A percentile compares a stretch with the other conserved stretches of the same genome.
Conservation (phyloP, 53 echinoderm and acorn worm species). For the Temnopleurus reevesii region DNA sequence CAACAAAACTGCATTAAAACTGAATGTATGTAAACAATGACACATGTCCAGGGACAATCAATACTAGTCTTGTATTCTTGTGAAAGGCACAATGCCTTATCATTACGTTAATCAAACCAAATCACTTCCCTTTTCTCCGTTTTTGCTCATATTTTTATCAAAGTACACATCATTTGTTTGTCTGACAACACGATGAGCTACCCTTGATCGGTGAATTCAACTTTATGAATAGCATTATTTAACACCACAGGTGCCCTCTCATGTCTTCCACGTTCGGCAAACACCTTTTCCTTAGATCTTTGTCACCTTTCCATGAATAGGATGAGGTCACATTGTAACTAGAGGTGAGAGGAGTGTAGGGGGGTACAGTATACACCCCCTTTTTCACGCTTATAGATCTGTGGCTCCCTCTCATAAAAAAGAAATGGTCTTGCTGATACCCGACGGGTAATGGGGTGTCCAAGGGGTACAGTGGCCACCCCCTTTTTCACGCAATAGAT, state of each 20-base stretch:
- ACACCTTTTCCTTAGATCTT: not conserved
- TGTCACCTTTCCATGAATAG: not conserved
- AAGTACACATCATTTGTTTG: not conserved
- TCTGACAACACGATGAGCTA: not conserved
- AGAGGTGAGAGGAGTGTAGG: not conserved
- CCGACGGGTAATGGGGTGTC: too few relatives aligned
- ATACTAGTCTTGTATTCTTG: too few relatives aligned
- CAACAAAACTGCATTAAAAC: too few relatives aligned
- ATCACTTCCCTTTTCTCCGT: not conserved
- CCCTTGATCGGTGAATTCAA: not conserved
- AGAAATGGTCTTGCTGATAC: not conserved
- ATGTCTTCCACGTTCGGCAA: not conserved
- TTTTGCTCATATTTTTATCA: not conserved
- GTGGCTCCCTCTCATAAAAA: not conserved
- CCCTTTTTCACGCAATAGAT: not conserved
- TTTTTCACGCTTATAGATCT: too few relatives aligned
- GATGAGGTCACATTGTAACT: not conserved
- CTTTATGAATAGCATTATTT: slow-evolving; percentile 11
- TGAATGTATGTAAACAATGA: too few relatives aligned
- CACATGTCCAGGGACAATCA: too few relatives aligned
- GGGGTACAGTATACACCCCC: too few relatives aligned
- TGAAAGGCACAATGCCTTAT: not conserved
- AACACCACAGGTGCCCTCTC: not conserved
- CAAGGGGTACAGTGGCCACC: not conserved
- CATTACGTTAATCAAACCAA: not conserved